Conservation (phyloP, 2,888 invertebrate genomes). For the Dendrolimus pini region DNA sequence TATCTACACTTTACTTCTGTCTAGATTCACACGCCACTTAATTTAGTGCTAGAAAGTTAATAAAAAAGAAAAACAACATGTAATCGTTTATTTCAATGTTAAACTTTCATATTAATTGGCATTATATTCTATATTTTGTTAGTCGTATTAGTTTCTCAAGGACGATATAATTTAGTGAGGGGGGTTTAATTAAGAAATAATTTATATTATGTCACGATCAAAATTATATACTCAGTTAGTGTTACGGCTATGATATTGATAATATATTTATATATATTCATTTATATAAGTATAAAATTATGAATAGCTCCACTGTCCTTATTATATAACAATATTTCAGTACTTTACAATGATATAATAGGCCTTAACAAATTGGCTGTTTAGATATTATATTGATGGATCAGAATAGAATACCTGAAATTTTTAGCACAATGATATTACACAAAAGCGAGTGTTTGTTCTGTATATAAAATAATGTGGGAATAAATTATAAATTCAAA, state of each 20-base stretch:
- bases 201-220: conserved; percentile 49
- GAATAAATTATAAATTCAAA: too few species aligned
- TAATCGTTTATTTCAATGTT: conserved; percentile 14
- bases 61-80: conserved; percentile 32
- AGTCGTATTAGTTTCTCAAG: conserved; percentile 20
- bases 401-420: too few species aligned
- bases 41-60: conserved; percentile 7
- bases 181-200: conserved; percentile 18
- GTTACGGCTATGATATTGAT: conserved; percentile 20
- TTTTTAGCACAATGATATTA: too few species aligned
- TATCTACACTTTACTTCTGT: conserved; percentile 9
- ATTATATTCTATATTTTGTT: conserved; percentile 18
- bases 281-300: conserved; percentile 5
- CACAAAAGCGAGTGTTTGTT: too few species aligned
- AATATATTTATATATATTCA: background rate
- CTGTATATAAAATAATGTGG: too few species aligned
- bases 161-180: conserved; percentile 19
- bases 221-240: conserved; percentile 63
- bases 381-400: too few species aligned
- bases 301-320: conserved; percentile 31
- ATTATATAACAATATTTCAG: conserved; percentile 21
- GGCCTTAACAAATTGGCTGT: too few species aligned
- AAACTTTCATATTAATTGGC: conserved; percentile 22
- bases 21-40: background rate
- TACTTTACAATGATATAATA: background rate